Base-by-base conservation (phyloP, 2,113 vertebrate genomes). In the Eudorcas thomsonii region DNA sequence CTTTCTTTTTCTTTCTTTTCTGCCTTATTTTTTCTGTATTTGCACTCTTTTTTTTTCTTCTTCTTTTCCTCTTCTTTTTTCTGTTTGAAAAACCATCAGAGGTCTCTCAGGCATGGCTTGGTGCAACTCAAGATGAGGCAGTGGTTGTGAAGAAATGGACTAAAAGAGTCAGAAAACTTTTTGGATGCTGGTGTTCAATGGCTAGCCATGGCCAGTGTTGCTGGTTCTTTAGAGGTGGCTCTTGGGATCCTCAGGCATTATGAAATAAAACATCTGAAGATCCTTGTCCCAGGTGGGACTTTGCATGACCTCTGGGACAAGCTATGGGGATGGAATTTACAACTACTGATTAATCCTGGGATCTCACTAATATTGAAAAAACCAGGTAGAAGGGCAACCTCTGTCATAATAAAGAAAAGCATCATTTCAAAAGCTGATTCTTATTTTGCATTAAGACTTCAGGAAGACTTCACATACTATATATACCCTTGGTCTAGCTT, bases 401-500 rank as follows among this genome's bases (percentile, higher is more conserved):
- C 64, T 26, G 36, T 96, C 25, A 85, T 52, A 55, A 92, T 59
- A 95, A 77, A 87, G 88, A 90, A 80, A 60, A 77, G 74, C 36
- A 90, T 60, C 74, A 89, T 1, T 90, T 82, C 33, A 88, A 92
- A 95, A 87, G n/a, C 84, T 90, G 12, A 85, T 89, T 98, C 62
- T 85, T 62, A 5, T 85, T 88, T 91, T 78, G 1, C 8, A 60
- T 55, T 89, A 74, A 96, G 94, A 36, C 62, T n/a, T 33, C 60
- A 71, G 4, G 54, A 91, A 90, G 59, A n/a, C 78, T 93, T 89
- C 43, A 88, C 15, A 90, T 25, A 43, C 25, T 57, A 60, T 87
- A 10, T 4, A 7, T 15, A 54, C 6, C 71, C 2, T 1, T 59
- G 80, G 45, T 54, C 88, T 82, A 92, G 93, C 67, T 97, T 95